These are phyloP conservation scores for Leptogaster cylindrica DNA, from an alignment of 2,888 invertebrate species.

Conservation along the genomic window DNA sequence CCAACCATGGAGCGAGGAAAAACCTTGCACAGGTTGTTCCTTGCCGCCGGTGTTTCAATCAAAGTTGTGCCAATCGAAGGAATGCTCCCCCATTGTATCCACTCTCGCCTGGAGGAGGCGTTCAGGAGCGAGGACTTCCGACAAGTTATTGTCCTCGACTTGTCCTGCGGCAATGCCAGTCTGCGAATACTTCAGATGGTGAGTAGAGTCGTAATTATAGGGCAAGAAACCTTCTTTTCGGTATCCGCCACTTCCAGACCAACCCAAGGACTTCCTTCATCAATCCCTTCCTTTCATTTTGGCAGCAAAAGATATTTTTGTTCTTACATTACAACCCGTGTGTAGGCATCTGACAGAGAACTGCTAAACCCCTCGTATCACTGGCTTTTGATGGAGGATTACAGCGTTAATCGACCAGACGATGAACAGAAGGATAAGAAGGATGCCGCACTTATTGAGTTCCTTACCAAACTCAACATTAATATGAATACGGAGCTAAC, in stretches of 20 bases:
- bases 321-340: background rate
- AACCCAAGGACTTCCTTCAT: slow-evolving; percentile 5
- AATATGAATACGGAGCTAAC: slow-evolving; percentile 61
- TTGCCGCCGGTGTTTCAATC: slow-evolving; percentile 51
- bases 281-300: background rate
- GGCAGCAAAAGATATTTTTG: background rate
- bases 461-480: slow-evolving; percentile 59
- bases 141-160: slow-evolving; percentile 58
- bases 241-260: background rate
- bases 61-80: slow-evolving; percentile 54
- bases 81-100: slow-evolving; percentile 42
- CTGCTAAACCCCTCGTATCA: slow-evolving; percentile 61
- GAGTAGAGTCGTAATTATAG: slow-evolving; percentile 49
- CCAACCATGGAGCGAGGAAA: slow-evolving; percentile 11
- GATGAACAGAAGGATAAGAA: slow-evolving; percentile 48
- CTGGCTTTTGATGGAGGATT: slow-evolving; percentile 62
- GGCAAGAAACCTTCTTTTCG: background rate
- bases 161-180: slow-evolving; percentile 57
- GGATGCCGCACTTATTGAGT: slow-evolving; percentile 57
- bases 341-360: slow-evolving; percentile 59
- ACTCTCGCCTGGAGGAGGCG: background rate
- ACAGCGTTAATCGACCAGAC: slow-evolving; percentile 53
- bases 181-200: slow-evolving; percentile 58
- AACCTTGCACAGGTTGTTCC: slow-evolving; percentile 40
- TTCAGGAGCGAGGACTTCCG: slow-evolving; percentile 52